A percentile compares a stretch with the other conserved stretches of the same genome.
Evolutionary conservation across 2,113 vertebrate species (phyloP).

Genomic region (Arizona elegans): DNA sequence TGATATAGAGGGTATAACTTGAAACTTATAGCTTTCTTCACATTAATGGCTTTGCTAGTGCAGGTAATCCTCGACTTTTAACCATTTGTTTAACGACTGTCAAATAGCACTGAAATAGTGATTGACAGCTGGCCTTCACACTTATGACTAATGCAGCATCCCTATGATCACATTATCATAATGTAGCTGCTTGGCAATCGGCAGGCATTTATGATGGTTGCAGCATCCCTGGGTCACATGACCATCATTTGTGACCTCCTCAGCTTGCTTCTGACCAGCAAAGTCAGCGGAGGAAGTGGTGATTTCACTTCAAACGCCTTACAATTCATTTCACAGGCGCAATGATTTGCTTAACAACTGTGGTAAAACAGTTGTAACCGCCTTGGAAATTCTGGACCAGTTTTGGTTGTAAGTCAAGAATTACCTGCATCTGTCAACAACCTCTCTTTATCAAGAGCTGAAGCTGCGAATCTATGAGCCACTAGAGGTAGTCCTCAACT

Average conservation of each 20-base stretch:
- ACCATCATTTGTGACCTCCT: neutral
- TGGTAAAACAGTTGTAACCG: neutral
- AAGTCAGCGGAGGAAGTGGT: neutral
- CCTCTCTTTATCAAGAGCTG: neutral
- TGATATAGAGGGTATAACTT: neutral
- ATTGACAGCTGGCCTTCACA: neutral
- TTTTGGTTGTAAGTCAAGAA: neutral
- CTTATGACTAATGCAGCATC: neutral
- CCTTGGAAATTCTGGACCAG: neutral
- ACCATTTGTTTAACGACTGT: neutral
- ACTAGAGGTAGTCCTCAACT: neutral
- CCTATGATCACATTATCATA: neutral
- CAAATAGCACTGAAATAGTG: neutral
- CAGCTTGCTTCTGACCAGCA: neutral
- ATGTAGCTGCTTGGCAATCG: neutral
- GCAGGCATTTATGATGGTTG: neutral
- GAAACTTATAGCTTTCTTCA: neutral
- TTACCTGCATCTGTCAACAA: neutral
- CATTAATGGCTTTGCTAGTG: neutral
- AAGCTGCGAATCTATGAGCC: neutral
- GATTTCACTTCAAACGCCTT: neutral
- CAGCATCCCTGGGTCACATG: neutral
- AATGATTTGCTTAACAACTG: neutral
- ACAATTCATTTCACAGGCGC: neutral
- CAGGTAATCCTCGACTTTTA: neutral